Percentiles rank a stretch among this genome's conserved stretches.
These are phyloP conservation scores for Drepana arcuata DNA, from an alignment of 1,140 invertebrate genomes.

Conservation along the genomic window DNA sequence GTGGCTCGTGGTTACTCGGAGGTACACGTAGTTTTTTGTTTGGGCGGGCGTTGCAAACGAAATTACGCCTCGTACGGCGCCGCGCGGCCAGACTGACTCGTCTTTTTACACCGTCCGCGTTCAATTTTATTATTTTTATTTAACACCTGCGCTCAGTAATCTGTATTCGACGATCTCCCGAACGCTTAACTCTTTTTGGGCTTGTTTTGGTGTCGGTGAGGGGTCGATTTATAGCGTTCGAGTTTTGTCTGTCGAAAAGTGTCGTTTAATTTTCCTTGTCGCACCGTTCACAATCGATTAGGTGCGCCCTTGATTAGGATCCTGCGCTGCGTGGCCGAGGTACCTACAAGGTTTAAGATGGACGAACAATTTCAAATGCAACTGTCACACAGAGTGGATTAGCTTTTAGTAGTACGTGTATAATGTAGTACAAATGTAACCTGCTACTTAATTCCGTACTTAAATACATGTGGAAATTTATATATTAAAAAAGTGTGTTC, in stretches of 20 bases:
- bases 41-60: slow-evolving; percentile 46
- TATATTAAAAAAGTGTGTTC: no score
- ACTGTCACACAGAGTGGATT: no score
- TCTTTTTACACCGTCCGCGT: slow-evolving; percentile 58
- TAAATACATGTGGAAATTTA: no score
- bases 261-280: slow-evolving; percentile 61
- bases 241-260: slow-evolving; percentile 50
- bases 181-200: slow-evolving; percentile 68
- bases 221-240: slow-evolving; percentile 52
- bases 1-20: slow-evolving; percentile 34
- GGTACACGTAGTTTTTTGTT: slow-evolving; percentile 54
- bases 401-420: no score
- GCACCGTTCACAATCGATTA: slow-evolving; percentile 64
- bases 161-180: slow-evolving; percentile 66
- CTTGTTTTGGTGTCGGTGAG: slow-evolving; percentile 39
- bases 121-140: slow-evolving; percentile 68
- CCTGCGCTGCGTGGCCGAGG: slow-evolving; percentile 15
- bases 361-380: no score
- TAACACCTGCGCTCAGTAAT: slow-evolving; percentile 68
- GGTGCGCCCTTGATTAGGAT: slow-evolving; percentile 46
- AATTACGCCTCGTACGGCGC: slow-evolving; percentile 59
- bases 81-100: slow-evolving; percentile 49
- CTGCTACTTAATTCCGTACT: no score
- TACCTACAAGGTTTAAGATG: no score
- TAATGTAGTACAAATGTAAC: no score